Evolutionary conservation across 2,888 invertebrate genomes (phyloP), one percentile per base, ranked within the genome.

Genomic region (Carterocephalus palaemon): DNA sequence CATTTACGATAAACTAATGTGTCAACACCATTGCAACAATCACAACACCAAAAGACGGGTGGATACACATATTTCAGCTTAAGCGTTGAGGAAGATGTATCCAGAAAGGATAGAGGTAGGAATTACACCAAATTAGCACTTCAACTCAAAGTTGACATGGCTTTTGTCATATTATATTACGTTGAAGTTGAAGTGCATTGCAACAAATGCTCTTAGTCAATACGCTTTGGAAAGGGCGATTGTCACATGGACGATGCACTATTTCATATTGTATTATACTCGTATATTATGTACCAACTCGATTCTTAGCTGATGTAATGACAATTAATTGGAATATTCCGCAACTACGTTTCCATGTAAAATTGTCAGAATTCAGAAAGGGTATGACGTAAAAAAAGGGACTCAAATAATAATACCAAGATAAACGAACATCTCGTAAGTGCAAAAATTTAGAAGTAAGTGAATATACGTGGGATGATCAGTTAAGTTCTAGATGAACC

Each of bases 171-270:
- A 7, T 12, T 45, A 13, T 9, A 16, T 20, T 28, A 42, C 52
- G 52, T 54, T 54, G 38, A 55, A 68, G 70, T 68, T 72, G 69
- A 70, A 73, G 68, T 67, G 67, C 53, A 49, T 49, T 53, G 70
- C 69, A 71, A 57, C 49, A 55, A 69, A 74, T 72, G 74, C 75
- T 57, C 62, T 67, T 67, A 52, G 55, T 59, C 63, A 70, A 68
- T 70, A 79, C 78, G 77, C 69, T 75, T 81, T 81, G 75, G 81
- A 59, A 67, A 59, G 81, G 83, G 82, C 83, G 82, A 77, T 79
- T 69, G 81, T 80, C 73, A 82, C 81, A 74, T 66, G 65, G 79
- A 78, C 79, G 80, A 78, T 73, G 55, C 47, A 46, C 54, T 59
- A 57, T 59, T 51, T 56, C 46, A 49, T 48, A 41, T 36, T 55